phyloP scores from a whole-genome alignment of 2,113 vertebrate genomes.

The Pachyramphus minor region DNA sequence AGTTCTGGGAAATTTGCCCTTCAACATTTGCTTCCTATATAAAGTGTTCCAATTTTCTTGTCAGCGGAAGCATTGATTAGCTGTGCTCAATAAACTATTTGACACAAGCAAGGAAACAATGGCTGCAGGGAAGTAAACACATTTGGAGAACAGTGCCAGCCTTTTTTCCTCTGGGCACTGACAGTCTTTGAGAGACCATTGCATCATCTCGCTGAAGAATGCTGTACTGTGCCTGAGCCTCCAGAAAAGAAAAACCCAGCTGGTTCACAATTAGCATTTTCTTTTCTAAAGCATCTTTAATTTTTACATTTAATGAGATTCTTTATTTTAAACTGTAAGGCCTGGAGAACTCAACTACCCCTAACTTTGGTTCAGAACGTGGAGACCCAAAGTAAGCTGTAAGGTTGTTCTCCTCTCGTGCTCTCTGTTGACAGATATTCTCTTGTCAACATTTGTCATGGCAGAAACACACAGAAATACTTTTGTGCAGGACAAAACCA shows the following conservation, averaged over 20 bases:
- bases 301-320: slow-evolving; percentile 22
- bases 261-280: slow-evolving; percentile 33
- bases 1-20: slow-evolving; percentile 45
- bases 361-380: not conserved
- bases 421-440: not conserved
- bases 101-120: slow-evolving; percentile 64
- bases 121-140: slow-evolving; percentile 54
- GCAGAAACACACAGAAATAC: not conserved
- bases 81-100: slow-evolving; percentile 62
- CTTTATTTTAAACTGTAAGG: not conserved
- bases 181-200: slow-evolving; percentile 33
- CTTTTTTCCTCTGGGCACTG: slow-evolving; percentile 37
- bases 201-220: slow-evolving; percentile 52
- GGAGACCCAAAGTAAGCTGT: not conserved
- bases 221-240: slow-evolving; percentile 25
- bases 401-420: not conserved
- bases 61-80: slow-evolving; percentile 63
- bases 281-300: slow-evolving; percentile 5
- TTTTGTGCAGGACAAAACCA: not conserved
- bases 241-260: slow-evolving; percentile 1
- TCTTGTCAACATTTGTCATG: not conserved
- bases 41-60: slow-evolving; percentile 52
- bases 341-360: not conserved
- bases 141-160: slow-evolving; percentile 59
- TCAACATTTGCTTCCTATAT: slow-evolving; percentile 15